Evolutionary conservation across 92 coral and sea anemone genomes (phyloP).

Genomic region (Paramuricea clavata): DNA sequence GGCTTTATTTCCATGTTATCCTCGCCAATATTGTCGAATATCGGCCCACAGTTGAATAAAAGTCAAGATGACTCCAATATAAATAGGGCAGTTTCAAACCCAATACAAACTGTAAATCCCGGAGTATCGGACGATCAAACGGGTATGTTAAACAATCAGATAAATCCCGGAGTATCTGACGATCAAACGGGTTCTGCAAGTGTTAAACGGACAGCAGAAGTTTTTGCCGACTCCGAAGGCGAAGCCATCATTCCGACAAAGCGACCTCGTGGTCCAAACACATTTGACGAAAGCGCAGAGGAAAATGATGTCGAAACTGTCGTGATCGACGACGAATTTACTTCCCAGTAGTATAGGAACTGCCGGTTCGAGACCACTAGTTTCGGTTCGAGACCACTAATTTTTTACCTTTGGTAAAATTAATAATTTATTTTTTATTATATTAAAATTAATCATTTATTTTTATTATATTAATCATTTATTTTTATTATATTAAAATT

Average conservation of each 20-base stretch:
- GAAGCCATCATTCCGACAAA: background rate
- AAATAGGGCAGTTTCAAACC: background rate
- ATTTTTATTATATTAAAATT: too few relatives aligned
- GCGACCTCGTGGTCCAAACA: background rate
- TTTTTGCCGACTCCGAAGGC: too few relatives aligned
- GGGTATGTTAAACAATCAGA: background rate
- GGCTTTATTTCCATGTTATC: slow-evolving; percentile 20
- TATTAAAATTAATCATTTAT: too few relatives aligned
- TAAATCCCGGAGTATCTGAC: slow-evolving; percentile 37
- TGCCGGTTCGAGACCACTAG: too few relatives aligned
- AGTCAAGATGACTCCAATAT: too few relatives aligned
- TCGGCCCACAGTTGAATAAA: background rate
- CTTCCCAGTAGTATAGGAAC: too few relatives aligned
- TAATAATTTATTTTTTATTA: too few relatives aligned
- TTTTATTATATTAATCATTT: too few relatives aligned
- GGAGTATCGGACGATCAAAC: slow-evolving; percentile 27
- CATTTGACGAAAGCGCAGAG: too few relatives aligned
- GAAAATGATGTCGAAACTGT: background rate
- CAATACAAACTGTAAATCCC: too few relatives aligned
- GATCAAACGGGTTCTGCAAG: background rate
- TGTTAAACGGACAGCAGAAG: background rate
- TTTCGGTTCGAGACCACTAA: too few relatives aligned
- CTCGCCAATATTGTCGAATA: slow-evolving; percentile 25
- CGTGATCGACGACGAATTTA: slow-evolving; percentile 25
- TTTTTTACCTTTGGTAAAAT: too few relatives aligned